Evolutionary conservation across 1,140 invertebrate species (phyloP), one percentile per base, ranked within the genome.

Genomic region (Charaxes varanes): DNA sequence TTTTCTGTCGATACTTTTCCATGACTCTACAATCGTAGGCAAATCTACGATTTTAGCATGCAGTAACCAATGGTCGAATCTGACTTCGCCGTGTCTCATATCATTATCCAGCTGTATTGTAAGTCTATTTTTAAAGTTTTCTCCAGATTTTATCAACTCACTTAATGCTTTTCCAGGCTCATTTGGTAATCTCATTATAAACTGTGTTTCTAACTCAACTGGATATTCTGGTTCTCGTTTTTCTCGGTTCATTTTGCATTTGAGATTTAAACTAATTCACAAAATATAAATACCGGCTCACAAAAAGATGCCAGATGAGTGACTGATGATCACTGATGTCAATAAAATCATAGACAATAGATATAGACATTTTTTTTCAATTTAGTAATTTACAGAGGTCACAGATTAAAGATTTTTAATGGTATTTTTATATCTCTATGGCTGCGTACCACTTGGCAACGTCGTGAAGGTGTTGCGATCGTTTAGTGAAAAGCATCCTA

Each of bases 1-100:
- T 83, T 98, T 99, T 38, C 89, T 91, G 63, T 99, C 97, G 36
- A 98, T 96, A 5, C 96, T 98, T 87, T 99, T 99, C 14, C 95
- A 85, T 2, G 94, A 94, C 84, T 99, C 97, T 22, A 98, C 90
- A 6, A 99, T 89, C 12, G 94, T 95, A 3, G 97, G 97, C 7
- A 99, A 77, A 84, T 99, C 97, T 1, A 98, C 89, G 14, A 97
- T 90, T 87, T 97, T 97, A 1, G 92, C 89, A 76, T 93, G 91
- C 52, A 97, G 87, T 14, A 93, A 67, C 88, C 94, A 95, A 53
- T 96, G 91, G 72, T 98, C 96, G 54, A 98, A 90, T 48, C 92
- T 88, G 7, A 98, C 94, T 81, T 93, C 93, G 1, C 95, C 95
- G 76, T 94, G 92, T 34, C 97, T 86, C 86, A 96, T 90, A 70